A percentile compares a stretch with the other conserved stretches of the same genome.
Conservation (phyloP, 2,888 invertebrate genomes). For the Tetranychus piercei region DNA sequence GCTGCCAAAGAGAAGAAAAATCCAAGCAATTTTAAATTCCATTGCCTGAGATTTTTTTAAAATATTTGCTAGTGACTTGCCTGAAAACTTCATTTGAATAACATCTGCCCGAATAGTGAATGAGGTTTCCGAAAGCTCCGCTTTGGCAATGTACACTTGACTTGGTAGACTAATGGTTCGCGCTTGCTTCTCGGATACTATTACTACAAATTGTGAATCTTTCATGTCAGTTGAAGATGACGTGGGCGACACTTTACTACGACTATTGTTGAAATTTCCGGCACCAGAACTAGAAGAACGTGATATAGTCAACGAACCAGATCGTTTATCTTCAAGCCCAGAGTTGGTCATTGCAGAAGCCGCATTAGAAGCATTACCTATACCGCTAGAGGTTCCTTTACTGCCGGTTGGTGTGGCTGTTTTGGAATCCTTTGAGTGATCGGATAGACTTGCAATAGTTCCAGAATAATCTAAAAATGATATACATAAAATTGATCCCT, state of each 20-base stretch:
- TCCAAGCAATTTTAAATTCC: background rate
- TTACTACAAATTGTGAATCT: conserved; percentile 77
- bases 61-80: conserved; percentile 35
- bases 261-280: background rate
- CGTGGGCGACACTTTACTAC: conserved; percentile 22
- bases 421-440: background rate
- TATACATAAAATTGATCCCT: conserved; percentile 81
- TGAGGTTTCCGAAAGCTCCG: conserved; percentile 71
- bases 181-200: conserved; percentile 86
- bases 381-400: background rate
- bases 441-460: conserved; percentile 50
- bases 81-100: conserved; percentile 52
- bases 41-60: background rate
- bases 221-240: conserved; percentile 32
- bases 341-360: background rate
- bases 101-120: conserved; percentile 87
- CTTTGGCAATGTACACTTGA: conserved; percentile 77
- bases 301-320: conserved; percentile 16
- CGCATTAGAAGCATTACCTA: background rate
- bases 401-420: background rate
- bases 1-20: background rate
- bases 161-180: conserved; percentile 81
- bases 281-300: conserved; percentile 14
- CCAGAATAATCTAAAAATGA: conserved; percentile 91
- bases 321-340: conserved; percentile 15